Evolutionary conservation across 1,140 invertebrate genomes (phyloP).

Genomic region (Euwallacea similis): DNA sequence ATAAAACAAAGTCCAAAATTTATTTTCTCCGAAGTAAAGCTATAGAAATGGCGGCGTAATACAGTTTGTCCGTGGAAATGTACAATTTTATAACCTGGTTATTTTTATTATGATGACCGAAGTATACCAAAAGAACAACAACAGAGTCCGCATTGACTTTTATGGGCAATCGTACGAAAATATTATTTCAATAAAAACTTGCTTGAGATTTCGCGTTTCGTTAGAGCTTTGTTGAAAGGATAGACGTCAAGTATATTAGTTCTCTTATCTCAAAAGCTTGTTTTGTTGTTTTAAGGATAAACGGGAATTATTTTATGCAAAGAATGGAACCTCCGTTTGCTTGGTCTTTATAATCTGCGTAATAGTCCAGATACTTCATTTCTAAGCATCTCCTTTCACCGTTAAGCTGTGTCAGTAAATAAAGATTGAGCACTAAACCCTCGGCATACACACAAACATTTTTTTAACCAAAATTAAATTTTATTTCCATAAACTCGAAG

Average conservation of each 20-base stretch:
- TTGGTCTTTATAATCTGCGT: too few relatives aligned
- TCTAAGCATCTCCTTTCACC: too few relatives aligned
- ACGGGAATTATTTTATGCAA: too few relatives aligned
- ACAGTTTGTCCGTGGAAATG: constrained; percentile 26
- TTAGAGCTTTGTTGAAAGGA: constrained; percentile 20
- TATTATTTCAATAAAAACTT: constrained; percentile 35
- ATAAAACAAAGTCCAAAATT: constrained; percentile 16
- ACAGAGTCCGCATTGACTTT: constrained; percentile 33
- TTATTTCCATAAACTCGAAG: constrained; percentile 14
- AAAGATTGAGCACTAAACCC: too few relatives aligned
- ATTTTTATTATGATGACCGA: constrained; percentile 34
- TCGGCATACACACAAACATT: too few relatives aligned
- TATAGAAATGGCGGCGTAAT: constrained; percentile 22
- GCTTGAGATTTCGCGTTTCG: constrained; percentile 18
- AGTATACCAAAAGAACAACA: constrained; percentile 23
- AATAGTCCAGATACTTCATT: too few relatives aligned
- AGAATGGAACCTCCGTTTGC: too few relatives aligned
- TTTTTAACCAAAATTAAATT: background rate
- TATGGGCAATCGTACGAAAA: constrained; percentile 29
- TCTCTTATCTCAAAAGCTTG: constrained; percentile 5
- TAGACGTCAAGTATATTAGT: constrained; percentile 23
- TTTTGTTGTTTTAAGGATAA: constrained; percentile 7
- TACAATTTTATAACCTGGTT: constrained; percentile 29
- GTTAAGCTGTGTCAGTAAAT: too few relatives aligned
- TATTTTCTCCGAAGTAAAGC: constrained; percentile 18